Base-by-base conservation (phyloP, 2,888 invertebrate species). In the Sphaerophoria taeniata region DNA sequence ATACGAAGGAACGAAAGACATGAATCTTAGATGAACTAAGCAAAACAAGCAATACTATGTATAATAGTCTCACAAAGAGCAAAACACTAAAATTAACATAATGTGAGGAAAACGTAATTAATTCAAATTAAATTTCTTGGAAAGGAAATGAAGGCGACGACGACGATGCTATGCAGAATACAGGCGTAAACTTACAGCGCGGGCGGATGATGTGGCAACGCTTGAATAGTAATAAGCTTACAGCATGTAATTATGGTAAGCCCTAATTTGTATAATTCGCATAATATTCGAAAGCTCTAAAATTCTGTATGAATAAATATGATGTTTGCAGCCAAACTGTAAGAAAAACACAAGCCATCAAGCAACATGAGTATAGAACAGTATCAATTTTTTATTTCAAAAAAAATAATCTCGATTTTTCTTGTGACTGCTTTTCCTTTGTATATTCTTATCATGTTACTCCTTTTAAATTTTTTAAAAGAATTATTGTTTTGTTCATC, bases 41-140 rank as follows among this genome's bases (percentile, higher is more conserved):
- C 36, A n/a, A 58, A 9, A 33, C 14, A 14, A 60, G 14, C 51
- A 58, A 58, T 76, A 65, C 56, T 72, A 56, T 14, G 71, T 76
- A 76, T 81, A 65, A 81, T 76, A n/a, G n/a, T n/a, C 76, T 51
- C 58, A 60, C 71, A 81, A 75, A 81, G 81, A 81, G 81, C 69
- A 82, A 73, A 82, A 78, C 69, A 73, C 78, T 81, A 76, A 81
- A 81, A 81, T 81, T 81, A 81, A 76, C 81, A 81, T 81, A 82
- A 82, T 73, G 78, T 72, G 69, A 81, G 65, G 51, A 82, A 45
- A 73, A 70, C 69, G 78, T 78, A 82, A 82, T 82, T 82, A 82
- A 78, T 82, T 82, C 82, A 82, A 81, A 78, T 73, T 61, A 78
- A 76, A 78, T 78, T 73, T 78, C 82, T 70, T 63, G 61, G 69